phyloP scores from a whole-genome alignment of 2,113 vertebrate genomes.

The Festucalex cinctus region DNA sequence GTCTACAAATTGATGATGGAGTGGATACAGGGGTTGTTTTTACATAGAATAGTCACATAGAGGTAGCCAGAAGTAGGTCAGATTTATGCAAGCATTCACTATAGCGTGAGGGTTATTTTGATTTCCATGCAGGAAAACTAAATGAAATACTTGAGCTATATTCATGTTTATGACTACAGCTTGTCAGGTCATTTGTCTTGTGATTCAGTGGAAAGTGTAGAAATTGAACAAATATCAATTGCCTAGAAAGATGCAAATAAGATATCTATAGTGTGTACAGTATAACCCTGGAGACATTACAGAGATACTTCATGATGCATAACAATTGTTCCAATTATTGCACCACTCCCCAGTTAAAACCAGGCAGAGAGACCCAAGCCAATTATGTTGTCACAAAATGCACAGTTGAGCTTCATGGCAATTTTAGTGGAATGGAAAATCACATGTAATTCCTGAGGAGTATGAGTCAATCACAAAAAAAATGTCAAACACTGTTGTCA shows the following conservation, averaged over 20 bases:
- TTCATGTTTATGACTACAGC: background rate
- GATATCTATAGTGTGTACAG: background rate
- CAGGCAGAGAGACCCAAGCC: background rate
- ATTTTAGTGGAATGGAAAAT: background rate
- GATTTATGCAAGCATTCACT: background rate
- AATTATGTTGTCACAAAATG: slow-evolving; percentile 1
- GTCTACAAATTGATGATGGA: background rate
- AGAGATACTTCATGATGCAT: background rate
- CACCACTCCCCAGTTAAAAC: background rate
- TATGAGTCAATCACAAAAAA: slow-evolving; percentile 1
- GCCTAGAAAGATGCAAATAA: background rate
- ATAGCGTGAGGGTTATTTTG: background rate
- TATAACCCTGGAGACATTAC: background rate
- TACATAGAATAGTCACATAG: background rate
- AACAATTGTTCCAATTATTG: background rate
- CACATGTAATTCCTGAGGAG: background rate
- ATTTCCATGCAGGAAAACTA: background rate
- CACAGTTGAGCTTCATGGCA: background rate
- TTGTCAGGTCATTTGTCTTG: background rate
- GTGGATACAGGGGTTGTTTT: background rate
- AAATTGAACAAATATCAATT: background rate
- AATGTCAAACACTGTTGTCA: background rate
- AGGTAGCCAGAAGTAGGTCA: background rate
- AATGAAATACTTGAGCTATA: background rate
- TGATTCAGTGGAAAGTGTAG: background rate